These are phyloP conservation scores for Channa maculata DNA, from an alignment of 2,113 vertebrate genomes.

Conservation along the genomic window DNA sequence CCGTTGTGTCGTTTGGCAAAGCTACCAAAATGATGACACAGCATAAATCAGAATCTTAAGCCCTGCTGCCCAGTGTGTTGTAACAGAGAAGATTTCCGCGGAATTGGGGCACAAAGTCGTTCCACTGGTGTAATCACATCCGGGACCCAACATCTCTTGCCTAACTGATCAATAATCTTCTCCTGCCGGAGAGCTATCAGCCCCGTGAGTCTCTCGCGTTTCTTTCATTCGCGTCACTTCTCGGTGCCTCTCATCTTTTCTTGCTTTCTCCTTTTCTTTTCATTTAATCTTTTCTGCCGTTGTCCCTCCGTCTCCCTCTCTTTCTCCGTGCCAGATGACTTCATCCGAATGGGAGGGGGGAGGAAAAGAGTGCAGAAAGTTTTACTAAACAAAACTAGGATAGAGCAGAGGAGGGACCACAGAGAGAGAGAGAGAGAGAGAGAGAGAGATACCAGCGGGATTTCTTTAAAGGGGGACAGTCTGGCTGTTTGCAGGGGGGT, in stretches of 20 bases:
- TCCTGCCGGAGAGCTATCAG: background rate
- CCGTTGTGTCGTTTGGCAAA: background rate
- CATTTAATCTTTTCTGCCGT: background rate
- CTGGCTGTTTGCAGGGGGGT: conserved; percentile 42
- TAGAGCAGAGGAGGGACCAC: conserved; percentile 41
- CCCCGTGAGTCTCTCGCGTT: conserved; percentile 17
- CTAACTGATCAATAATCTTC: conserved; percentile 36
- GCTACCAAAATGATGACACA: background rate
- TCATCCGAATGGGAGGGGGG: conserved; percentile 13
- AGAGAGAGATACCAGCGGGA: conserved; percentile 19
- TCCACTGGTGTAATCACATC: conserved; percentile 40
- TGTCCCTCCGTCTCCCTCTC: background rate
- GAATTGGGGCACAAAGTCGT: conserved; percentile 48
- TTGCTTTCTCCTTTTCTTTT: background rate
- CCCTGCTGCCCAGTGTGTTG: background rate
- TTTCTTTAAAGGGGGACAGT: conserved; percentile 56
- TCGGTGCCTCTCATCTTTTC: conserved; percentile 1
- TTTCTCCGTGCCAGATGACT: conserved; percentile 15
- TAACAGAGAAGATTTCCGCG: conserved; percentile 27
- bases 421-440: too few species aligned
- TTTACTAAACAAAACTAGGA: conserved; percentile 65
- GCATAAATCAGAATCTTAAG: background rate
- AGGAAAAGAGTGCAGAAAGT: conserved; percentile 49
- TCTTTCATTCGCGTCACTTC: conserved; percentile 19
- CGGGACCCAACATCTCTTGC: conserved; percentile 51